Evolutionary conservation across 1,140 invertebrate species (phyloP).

Genomic region (Hormaphis cornu): DNA sequence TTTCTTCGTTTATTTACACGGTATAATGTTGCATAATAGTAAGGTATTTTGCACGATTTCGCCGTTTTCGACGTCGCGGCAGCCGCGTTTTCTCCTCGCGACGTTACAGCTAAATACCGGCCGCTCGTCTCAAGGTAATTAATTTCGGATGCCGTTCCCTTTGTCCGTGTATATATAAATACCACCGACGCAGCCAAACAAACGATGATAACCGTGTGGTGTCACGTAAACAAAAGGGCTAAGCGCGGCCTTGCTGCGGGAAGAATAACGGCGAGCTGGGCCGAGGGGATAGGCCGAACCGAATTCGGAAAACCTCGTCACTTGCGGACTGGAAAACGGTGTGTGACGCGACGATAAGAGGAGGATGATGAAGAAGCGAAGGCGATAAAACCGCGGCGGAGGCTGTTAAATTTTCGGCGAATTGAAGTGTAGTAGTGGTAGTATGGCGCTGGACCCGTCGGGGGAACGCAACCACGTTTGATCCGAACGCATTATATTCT

Average conservation of each 20-base stretch:
- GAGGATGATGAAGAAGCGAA: neutral
- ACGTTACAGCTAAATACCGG: too few relatives aligned
- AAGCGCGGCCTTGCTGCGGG: neutral
- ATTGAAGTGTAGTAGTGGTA: too few relatives aligned
- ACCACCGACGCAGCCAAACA: too few relatives aligned
- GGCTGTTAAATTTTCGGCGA: neutral
- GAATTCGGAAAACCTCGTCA: neutral
- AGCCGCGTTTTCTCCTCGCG: too few relatives aligned
- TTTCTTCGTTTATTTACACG: too few relatives aligned
- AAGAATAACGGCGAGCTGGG: neutral
- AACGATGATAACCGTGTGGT: constrained; percentile 22
- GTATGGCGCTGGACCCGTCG: too few relatives aligned
- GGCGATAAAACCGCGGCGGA: neutral
- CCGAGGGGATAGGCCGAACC: neutral
- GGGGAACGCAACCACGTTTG: too few relatives aligned
- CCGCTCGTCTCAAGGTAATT: neutral
- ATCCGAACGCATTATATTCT: too few relatives aligned
- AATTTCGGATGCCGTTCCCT: neutral
- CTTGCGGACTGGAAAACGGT: neutral
- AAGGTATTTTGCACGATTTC: too few relatives aligned
- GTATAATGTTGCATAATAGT: too few relatives aligned
- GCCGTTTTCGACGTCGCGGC: too few relatives aligned
- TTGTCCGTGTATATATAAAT: too few relatives aligned
- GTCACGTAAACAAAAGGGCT: constrained; percentile 19
- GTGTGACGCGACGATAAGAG: neutral